phyloP scores from a whole-genome alignment of 2,797 vertebrate species.

The Microtus agrestis region DNA sequence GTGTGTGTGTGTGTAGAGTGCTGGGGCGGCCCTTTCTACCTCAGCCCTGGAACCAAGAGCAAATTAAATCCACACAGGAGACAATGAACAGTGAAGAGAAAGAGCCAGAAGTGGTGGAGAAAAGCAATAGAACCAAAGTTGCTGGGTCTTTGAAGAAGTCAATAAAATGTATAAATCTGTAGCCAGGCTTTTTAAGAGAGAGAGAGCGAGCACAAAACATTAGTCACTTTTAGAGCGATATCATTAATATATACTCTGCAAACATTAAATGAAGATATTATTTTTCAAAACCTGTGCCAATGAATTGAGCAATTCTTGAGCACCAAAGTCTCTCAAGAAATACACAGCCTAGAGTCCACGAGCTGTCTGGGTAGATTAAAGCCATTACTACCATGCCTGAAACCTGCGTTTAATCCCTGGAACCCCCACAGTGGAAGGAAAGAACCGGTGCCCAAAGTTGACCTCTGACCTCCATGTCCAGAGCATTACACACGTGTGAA shows the following conservation, averaged over 20 bases:
- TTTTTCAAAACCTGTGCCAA: background rate
- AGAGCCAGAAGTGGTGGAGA: background rate
- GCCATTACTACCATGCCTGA: background rate
- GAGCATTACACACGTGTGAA: background rate
- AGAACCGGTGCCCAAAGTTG: background rate
- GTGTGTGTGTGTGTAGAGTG: no score
- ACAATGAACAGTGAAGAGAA: background rate
- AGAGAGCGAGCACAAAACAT: background rate
- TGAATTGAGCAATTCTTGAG: background rate
- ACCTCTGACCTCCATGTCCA: background rate
- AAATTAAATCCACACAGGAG: background rate
- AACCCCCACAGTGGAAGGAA: background rate
- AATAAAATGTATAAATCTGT: slow-evolving; percentile 32
- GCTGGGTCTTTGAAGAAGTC: background rate
- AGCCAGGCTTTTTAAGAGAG: background rate
- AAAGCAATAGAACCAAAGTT: slow-evolving; percentile 19
- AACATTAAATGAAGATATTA: background rate
- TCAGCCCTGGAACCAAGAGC: background rate
- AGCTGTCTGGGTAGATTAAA: background rate
- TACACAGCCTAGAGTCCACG: background rate
- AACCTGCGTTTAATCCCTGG: background rate
- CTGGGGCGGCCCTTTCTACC: background rate
- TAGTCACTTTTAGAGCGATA: background rate
- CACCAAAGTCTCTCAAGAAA: background rate
- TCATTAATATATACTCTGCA: background rate